Evolutionary conservation across 2,113 vertebrate species (phyloP).

Genomic region (Ammospiza nelsoni): DNA sequence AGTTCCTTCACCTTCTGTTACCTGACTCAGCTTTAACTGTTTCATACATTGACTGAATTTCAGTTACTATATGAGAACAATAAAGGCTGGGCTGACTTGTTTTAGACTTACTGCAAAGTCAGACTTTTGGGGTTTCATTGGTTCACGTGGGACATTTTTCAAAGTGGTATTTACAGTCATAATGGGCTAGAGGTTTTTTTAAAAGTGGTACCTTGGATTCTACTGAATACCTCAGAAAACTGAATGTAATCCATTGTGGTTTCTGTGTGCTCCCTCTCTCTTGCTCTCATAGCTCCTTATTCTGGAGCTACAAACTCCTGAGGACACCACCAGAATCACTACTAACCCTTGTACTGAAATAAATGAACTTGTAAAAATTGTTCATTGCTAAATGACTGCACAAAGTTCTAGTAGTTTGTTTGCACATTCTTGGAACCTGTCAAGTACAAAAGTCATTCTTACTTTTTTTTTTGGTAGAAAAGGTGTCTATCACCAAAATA

Average conservation of each 20-base stretch:
- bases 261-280: not conserved
- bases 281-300: accelerated
- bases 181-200: not conserved
- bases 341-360: not conserved
- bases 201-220: not conserved
- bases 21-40: not conserved
- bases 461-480: not conserved
- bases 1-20: conserved; percentile 10
- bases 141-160: not conserved
- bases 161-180: not conserved
- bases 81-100: not conserved
- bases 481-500: not conserved
- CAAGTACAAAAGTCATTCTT: not conserved
- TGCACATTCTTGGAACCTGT: not conserved
- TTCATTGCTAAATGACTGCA: not conserved
- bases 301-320: not conserved
- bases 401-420: not conserved
- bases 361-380: not conserved
- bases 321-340: not conserved
- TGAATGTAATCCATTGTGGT: not conserved
- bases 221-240: not conserved
- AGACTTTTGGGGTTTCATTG: not conserved
- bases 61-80: not conserved
- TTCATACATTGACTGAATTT: not conserved
- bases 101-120: not conserved